Percentiles rank a stretch among this genome's conserved stretches.
These are phyloP conservation scores for Aphis craccivora DNA, from an alignment of 1,140 invertebrate species.

Conservation along the genomic window DNA sequence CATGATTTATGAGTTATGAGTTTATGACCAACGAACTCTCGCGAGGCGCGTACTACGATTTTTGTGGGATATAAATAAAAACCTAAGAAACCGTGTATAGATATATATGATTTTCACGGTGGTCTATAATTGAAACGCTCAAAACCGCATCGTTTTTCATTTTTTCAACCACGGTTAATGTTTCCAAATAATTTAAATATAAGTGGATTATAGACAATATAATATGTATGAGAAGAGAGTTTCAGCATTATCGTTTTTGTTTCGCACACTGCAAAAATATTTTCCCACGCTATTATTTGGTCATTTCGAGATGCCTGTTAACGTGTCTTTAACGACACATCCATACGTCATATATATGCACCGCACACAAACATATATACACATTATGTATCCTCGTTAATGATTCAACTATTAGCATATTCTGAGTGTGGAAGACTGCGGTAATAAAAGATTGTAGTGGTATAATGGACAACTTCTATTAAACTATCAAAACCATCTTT, in stretches of 20 bases:
- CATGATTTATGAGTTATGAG: neutral
- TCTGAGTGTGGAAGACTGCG: neutral
- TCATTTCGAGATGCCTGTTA: neutral
- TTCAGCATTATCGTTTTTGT: neutral
- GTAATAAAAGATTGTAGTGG: neutral
- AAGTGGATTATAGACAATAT: neutral
- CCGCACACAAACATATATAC: neutral
- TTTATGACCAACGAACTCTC: neutral
- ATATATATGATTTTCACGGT: neutral
- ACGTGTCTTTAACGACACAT: neutral
- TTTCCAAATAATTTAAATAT: neutral
- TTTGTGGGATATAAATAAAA: neutral
- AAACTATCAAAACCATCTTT: neutral
- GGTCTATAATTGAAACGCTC: neutral
- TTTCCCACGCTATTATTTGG: conserved; percentile 30
- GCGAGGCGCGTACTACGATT: neutral
- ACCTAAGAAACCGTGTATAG: neutral
- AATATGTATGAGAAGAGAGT: neutral
- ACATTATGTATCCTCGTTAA: neutral
- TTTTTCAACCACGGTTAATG: neutral
- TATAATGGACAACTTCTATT: neutral
- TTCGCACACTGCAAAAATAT: neutral
- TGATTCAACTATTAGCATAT: neutral
- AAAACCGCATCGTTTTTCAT: neutral
- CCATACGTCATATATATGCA: neutral